Base-by-base conservation (phyloP, 2,888 invertebrate species). In the Drosophila demipolita region DNA sequence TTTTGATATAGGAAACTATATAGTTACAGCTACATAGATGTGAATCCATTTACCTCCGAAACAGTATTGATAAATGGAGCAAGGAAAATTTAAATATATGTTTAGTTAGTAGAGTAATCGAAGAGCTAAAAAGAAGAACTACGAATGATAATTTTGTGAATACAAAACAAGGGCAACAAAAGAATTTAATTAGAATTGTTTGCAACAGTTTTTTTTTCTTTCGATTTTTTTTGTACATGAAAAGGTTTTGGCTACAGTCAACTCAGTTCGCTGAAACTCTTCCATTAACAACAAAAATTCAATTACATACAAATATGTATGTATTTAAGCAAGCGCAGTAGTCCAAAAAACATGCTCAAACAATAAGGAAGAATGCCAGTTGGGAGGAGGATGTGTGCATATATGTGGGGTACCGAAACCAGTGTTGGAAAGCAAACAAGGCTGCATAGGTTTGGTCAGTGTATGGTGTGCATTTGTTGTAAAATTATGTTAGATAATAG, bases 341-440 rank as follows among this genome's bases (percentile, higher is more conserved):
- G 79, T 83, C 73, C 75, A 82, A 75, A 80, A 84, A 87, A 87
- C 86, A 85, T 85, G 84, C 84, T 85, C 84, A 53, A 86, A 78
- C 80, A 61, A 64, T 32, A 60, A 50, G 20, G 23, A 63, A 49
- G 38, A 48, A 65, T 49, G 52, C 42, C 33, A 42, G 53, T 67
- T 55, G 59, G 40, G 50, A 50, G 36, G 50, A 50, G 36, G 35
- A 54, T 57, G 62, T 73, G 74, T 73, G 74, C 50, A 57, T 60
- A 35, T 40, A 36, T 57, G 62, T 62, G 62, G 72, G 66, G 66
- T 65, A 75, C 81, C 86, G 61, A 29, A 68, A 73, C 77, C 86
- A 80, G 80, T 82, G 78, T 82, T 75, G 72, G 57, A 75, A 80
- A 78, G 64, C 68, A 65, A 73, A 61, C 69, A 54, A 55, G 66